Percentiles rank a stretch among this genome's conserved stretches.
These are phyloP conservation scores for Syngnathus typhle DNA, from an alignment of 2,113 vertebrate species.

Conservation along the genomic window DNA sequence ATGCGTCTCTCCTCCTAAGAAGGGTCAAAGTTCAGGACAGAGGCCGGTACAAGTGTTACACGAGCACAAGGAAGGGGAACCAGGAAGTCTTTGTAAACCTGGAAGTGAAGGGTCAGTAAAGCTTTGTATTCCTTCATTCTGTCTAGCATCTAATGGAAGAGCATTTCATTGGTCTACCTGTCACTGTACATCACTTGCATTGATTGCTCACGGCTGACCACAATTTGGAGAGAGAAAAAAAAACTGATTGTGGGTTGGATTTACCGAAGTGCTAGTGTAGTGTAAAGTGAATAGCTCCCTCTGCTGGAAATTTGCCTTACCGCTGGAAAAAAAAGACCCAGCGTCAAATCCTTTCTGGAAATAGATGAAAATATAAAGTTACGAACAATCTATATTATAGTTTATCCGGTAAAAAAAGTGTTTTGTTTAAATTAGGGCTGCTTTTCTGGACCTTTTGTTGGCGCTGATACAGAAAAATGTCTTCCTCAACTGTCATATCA, in stretches of 20 bases:
- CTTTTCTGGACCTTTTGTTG: background rate
- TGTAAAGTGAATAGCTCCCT: conserved; percentile 14
- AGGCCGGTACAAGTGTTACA: conserved; percentile 75
- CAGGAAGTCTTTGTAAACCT: conserved; percentile 65
- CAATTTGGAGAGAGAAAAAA: background rate
- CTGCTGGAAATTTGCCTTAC: conserved; percentile 21
- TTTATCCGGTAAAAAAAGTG: background rate
- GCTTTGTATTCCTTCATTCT: too few species aligned
- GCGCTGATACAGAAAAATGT: background rate
- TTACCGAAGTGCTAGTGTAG: background rate
- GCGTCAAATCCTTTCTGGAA: too few species aligned
- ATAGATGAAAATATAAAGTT: background rate
- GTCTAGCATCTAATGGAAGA: too few species aligned
- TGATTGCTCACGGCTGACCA: background rate
- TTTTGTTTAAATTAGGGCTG: background rate
- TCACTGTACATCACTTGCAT: background rate
- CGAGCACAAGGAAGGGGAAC: conserved; percentile 62
- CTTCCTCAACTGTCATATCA: background rate
- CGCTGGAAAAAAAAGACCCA: background rate
- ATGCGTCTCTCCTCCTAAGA: conserved; percentile 76
- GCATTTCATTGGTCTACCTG: too few species aligned
- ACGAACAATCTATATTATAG: background rate
- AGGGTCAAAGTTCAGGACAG: conserved; percentile 68
- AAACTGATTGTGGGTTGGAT: background rate
- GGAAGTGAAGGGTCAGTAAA: conserved; percentile 66